phyloP scores from a whole-genome alignment of 2,113 vertebrate species.

The Paralichthys olivaceus region DNA sequence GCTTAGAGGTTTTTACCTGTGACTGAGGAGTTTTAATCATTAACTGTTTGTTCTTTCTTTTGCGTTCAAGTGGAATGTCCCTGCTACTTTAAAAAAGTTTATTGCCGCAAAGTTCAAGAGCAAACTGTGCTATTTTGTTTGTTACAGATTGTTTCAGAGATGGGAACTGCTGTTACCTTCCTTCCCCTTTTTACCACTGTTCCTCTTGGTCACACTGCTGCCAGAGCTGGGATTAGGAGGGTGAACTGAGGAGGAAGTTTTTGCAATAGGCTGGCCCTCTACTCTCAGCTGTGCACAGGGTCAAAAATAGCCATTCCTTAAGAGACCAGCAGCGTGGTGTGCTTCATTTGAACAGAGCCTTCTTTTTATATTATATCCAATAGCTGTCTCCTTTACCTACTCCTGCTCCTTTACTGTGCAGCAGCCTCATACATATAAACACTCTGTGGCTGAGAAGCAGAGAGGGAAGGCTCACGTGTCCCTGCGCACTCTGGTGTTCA shows the following conservation, averaged over 20 bases:
- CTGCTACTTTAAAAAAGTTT: constrained; percentile 6
- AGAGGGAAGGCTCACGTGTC: constrained; percentile 59
- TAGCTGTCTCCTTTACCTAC: background rate
- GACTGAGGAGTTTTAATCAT: background rate
- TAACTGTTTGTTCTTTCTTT: background rate
- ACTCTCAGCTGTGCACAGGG: constrained; percentile 24
- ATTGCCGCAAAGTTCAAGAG: background rate
- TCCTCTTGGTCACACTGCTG: constrained; percentile 38
- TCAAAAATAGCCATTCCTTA: constrained; percentile 62
- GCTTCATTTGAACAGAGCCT: constrained; percentile 3
- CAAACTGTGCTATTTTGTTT: background rate
- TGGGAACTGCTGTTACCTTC: constrained; percentile 23
- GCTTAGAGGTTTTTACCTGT: constrained; percentile 11
- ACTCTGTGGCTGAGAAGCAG: constrained; percentile 18
- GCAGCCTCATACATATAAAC: constrained; percentile 34
- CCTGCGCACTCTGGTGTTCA: constrained; percentile 60
- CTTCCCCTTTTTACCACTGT: constrained; percentile 44
- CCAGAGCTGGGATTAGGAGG: constrained; percentile 33
- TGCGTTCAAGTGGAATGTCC: background rate
- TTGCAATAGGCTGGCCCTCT: constrained; percentile 42
- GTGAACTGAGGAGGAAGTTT: constrained; percentile 55
- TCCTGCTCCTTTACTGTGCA: constrained; percentile 7
- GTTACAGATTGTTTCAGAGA: constrained; percentile 32
- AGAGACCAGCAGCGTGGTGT: background rate
- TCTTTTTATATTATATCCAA: constrained; percentile 11